Evolutionary conservation across 2,888 invertebrate species (phyloP), one percentile per base, ranked within the genome.

Genomic region (Eristalis intricaria): DNA sequence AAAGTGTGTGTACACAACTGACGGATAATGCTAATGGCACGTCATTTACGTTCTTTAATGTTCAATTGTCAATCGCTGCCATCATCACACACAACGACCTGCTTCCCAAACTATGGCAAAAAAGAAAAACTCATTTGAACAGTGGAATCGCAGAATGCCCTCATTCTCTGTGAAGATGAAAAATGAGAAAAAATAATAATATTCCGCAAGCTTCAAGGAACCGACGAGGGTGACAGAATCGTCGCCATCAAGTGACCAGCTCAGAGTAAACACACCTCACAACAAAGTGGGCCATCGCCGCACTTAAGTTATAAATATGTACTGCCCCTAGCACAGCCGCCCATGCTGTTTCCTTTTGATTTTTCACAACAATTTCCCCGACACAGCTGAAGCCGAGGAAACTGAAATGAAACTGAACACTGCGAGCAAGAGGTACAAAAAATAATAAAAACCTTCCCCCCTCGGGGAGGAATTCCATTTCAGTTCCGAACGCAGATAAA

Each of bases 211-310:
- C 43, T 26, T 15, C 15, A 32, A 22, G 35, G n/a, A 19, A 64
- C 22, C 32, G 4, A 29, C 26, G 29, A 38, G 56, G 23, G 65
- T 15, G 38, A 64, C 64, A 65, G 26, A 50, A 19, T 35, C 56
- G 32, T 19, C 75, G 4, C 26, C 56, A 58, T 38, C 26, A 38
- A 65, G 58, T 58, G 58, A 43, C 66, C 29, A 76, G 32, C 56
- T 22, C 26, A 58, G 43, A 68, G 50, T 50, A 64, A 32, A 75
- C 66, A 75, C 13, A 56, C 19, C 58, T 35, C 15, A 43, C 60
- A 23, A 23, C 43, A 35, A 76, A 76, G 40, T 76, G 76, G 76
- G 60, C 58, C 76, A 76, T 32, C 40, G 43, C 50, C 50, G 19
- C 50, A 50, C 76, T 68, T 66, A 61, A 43, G 23, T 68, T 76